Evolutionary conservation across 35 echinoderm and acorn worm species (phyloP).

Genomic region (Ophiothrix spiculata): DNA sequence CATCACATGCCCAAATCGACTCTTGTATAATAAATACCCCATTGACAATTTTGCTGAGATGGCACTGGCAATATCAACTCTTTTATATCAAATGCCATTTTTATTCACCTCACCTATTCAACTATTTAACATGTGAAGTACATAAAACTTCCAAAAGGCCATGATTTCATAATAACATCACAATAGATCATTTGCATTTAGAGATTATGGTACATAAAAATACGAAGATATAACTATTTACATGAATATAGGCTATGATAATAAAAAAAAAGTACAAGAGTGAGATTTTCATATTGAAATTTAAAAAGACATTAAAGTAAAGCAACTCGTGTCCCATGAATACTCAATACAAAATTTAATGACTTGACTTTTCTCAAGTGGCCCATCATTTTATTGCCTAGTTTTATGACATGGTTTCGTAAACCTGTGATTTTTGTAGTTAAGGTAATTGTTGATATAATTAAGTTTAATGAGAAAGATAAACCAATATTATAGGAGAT

Average conservation of each 20-base stretch:
- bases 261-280: neutral
- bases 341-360: neutral
- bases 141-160: too few species aligned
- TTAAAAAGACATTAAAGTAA: neutral
- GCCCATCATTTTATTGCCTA: neutral
- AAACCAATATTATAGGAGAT: too few species aligned
- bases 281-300: neutral
- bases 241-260: neutral
- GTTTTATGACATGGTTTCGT: neutral
- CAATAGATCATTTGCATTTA: too few species aligned
- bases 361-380: neutral
- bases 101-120: too few species aligned
- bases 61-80: too few species aligned
- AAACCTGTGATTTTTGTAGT: neutral
- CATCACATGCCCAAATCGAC: too few species aligned
- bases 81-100: too few species aligned
- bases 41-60: too few species aligned
- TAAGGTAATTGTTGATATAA: neutral
- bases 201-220: too few species aligned
- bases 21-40: too few species aligned
- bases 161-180: too few species aligned
- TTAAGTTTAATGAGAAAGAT: neutral
- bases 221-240: neutral
- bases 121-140: too few species aligned
- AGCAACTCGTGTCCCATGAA: neutral